phyloP scores from a whole-genome alignment of 1,140 invertebrate genomes.

The Pissodes strobi region DNA sequence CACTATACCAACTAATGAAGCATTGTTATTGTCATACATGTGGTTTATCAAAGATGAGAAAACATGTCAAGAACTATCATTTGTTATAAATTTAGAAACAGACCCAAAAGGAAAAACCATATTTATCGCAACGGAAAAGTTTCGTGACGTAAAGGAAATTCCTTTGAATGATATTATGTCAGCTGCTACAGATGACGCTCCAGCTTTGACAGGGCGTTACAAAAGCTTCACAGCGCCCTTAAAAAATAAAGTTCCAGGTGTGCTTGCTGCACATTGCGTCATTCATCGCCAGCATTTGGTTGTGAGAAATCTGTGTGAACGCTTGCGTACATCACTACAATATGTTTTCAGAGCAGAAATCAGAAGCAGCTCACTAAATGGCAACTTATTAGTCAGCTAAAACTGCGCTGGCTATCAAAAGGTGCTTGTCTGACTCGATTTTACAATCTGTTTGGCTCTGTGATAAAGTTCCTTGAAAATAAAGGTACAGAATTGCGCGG shows the following conservation, averaged over 20 bases:
- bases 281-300: too few species aligned
- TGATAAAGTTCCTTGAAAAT: conserved; percentile 9
- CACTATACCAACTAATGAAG: too few species aligned
- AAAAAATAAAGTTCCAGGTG: too few species aligned
- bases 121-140: conserved; percentile 41
- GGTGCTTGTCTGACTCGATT: too few species aligned
- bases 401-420: too few species aligned
- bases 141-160: too few species aligned
- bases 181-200: too few species aligned
- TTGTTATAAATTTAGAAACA: too few species aligned
- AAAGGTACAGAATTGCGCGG: conserved; percentile 16
- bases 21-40: too few species aligned
- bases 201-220: conserved; percentile 38
- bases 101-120: too few species aligned
- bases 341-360: conserved; percentile 46
- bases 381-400: conserved; percentile 49
- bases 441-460: conserved; percentile 20
- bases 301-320: conserved; percentile 20
- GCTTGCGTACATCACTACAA: conserved; percentile 35
- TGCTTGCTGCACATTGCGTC: conserved; percentile 32
- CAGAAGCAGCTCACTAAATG: conserved; percentile 42
- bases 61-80: too few species aligned
- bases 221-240: neutral
- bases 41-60: conserved; percentile 27
- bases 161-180: too few species aligned